Evolutionary conservation across 2,113 vertebrate species (phyloP), one percentile per base, ranked within the genome.

Genomic region (Symphodus melops): DNA sequence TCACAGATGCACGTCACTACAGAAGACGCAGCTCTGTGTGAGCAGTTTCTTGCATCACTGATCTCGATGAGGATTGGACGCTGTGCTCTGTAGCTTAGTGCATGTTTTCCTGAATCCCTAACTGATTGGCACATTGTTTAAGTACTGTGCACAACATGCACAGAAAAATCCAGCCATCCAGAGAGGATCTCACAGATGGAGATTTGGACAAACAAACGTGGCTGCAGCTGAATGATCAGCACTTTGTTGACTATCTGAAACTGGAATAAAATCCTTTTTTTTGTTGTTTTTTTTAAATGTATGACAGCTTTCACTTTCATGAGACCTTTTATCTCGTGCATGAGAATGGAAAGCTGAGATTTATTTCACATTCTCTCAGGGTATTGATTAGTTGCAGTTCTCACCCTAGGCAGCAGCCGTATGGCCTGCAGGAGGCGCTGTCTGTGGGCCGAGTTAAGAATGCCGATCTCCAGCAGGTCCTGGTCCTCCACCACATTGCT

Each of bases 401-500:
- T 89, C 91, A 98, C 98, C 96, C 97, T 95, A 88, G 98, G 97
- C 90, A 99, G 96, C 79, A 98, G 95, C 76, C 98, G 97, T 76
- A 98, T 98, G 83, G 98, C 97, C 94, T 99, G 97, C n/a, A 99
- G 95, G 90, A 99, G 96, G 86, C 97, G 96, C 81, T 99, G 98
- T 89, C 98, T 96, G 92, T 99, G 98, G 67, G 96, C 96, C 56
- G 98, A 99, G 92, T 98, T 99, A 86, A 99, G 96, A 84, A 99
- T 99, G 80, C 97, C 97, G 66, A 99, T 99, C 94, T 99, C 97
- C 91, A 99, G 90, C 90, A 99, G 94, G 91, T 99, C 98, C 88
- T 99, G 98, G 91, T 99, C 98, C 80, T 99, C 98, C 94, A 99
- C 97, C 78, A 98, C 98, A 55, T 99, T 99, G 85, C 98, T 98